Conservation (phyloP, 1,140 invertebrate genomes). For the Ips nitidus region DNA sequence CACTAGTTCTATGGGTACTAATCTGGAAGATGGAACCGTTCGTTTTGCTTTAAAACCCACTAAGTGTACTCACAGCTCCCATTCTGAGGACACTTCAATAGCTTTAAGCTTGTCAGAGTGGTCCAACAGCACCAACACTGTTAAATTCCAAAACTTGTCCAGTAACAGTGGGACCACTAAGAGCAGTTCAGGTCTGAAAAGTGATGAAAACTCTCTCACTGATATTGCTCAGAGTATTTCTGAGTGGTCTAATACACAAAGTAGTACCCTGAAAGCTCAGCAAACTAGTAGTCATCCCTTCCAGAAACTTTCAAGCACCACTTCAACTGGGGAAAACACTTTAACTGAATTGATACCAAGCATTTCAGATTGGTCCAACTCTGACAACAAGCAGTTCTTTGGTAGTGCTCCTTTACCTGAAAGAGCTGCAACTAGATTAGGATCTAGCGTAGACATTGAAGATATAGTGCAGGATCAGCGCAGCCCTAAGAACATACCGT, state of each 20-base stretch:
- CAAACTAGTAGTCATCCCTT: conserved; percentile 44
- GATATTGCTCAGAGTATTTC: conserved; percentile 61
- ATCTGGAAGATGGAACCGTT: conserved; percentile 72
- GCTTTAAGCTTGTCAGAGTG: conserved; percentile 80
- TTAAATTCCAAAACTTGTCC: conserved; percentile 71
- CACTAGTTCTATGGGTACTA: conserved; percentile 63
- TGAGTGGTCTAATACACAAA: conserved; percentile 61
- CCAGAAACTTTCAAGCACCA: conserved; percentile 50
- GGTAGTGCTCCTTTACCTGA: conserved; percentile 25
- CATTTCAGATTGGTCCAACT: conserved; percentile 53
- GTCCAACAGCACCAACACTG: conserved; percentile 80
- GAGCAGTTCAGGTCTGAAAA: conserved; percentile 59
- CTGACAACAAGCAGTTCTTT: conserved; percentile 46
- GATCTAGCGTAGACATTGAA: conserved; percentile 45
- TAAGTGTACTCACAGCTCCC: conserved; percentile 73
- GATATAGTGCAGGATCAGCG: conserved; percentile 40
- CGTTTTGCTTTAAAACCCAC: conserved; percentile 74
- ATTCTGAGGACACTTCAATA: conserved; percentile 81
- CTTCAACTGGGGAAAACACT: conserved; percentile 49
- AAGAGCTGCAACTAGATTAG: conserved; percentile 37
- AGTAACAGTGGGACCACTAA: conserved; percentile 66
- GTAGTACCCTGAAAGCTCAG: conserved; percentile 47
- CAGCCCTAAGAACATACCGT: conserved; percentile 49
- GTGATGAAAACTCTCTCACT: conserved; percentile 59
- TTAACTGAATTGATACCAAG: conserved; percentile 49